phyloP scores from a whole-genome alignment of 2,888 invertebrate genomes.

The Serripes groenlandicus region DNA sequence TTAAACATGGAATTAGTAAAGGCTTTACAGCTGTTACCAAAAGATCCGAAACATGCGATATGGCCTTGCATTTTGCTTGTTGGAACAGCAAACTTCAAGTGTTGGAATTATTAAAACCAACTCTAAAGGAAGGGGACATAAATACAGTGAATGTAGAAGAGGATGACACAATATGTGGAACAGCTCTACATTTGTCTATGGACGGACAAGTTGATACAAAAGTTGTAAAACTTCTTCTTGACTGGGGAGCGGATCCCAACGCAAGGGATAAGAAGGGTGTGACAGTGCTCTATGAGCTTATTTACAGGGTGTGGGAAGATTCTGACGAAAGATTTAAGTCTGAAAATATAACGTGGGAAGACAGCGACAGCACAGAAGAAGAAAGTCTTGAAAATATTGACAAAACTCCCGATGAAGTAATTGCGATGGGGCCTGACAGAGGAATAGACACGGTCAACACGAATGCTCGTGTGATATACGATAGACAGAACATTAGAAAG shows the following conservation, averaged over 20 bases:
- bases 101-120: slow-evolving; percentile 23
- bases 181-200: slow-evolving; percentile 47
- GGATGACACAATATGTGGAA: slow-evolving; percentile 50
- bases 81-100: slow-evolving; percentile 38
- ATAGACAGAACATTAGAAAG: too few relatives aligned
- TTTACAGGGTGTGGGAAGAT: slow-evolving; percentile 40
- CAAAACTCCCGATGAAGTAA: too few relatives aligned
- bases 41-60: slow-evolving; percentile 8
- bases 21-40: slow-evolving; percentile 32
- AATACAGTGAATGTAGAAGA: slow-evolving; percentile 42
- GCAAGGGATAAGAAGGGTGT: slow-evolving; percentile 32
- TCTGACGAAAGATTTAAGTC: slow-evolving; percentile 27
- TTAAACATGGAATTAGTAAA: neutral
- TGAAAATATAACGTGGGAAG: slow-evolving; percentile 24
- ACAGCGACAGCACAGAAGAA: neutral
- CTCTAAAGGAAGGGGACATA: slow-evolving; percentile 39
- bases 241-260: slow-evolving; percentile 35
- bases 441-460: too few relatives aligned
- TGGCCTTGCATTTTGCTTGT: slow-evolving; percentile 44
- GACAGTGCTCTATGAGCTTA: slow-evolving; percentile 39
- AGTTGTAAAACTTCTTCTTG: slow-evolving; percentile 24
- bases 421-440: too few relatives aligned
- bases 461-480: neutral
- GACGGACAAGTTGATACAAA: slow-evolving; percentile 37
- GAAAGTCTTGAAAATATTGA: neutral